Conservation (phyloP, 2,888 invertebrate genomes). For the Slavum lentiscoides region DNA sequence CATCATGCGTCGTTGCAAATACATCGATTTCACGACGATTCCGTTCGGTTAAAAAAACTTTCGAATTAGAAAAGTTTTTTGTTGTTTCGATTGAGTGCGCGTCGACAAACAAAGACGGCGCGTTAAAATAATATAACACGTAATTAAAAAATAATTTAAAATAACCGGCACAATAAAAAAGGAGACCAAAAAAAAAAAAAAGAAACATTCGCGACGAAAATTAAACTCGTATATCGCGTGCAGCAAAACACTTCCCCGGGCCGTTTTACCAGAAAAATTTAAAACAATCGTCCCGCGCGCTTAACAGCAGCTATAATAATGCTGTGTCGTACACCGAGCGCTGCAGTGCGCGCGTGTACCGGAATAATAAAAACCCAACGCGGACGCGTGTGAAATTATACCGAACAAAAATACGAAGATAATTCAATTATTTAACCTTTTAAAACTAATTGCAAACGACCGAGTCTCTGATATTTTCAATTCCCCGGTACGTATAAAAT, state of each 20-base stretch:
- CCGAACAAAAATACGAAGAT: not conserved
- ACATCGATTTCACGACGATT: no score
- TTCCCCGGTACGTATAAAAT: not conserved
- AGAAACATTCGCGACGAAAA: not conserved
- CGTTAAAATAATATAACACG: not conserved
- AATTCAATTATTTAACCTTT: constrained; percentile 33
- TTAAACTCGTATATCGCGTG: not conserved
- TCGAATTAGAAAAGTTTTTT: no score
- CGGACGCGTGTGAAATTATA: not conserved
- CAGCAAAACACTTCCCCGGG: no score
- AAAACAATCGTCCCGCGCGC: not conserved
- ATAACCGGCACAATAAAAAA: not conserved
- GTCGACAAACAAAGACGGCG: not conserved
- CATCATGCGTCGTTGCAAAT: no score
- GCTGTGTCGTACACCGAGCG: no score
- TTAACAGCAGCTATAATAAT: no score
- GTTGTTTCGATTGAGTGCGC: no score
- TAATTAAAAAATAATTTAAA: not conserved
- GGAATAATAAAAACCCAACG: constrained; percentile 6
- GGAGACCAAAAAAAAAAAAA: no score
- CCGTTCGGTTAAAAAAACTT: no score
- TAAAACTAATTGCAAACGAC: constrained; percentile 25
- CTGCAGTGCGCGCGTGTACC: not conserved
- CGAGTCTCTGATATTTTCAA: constrained; percentile 17
- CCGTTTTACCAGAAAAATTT: not conserved